Conservation (phyloP, 2,797 vertebrate genomes). For the Sylvia borin region DNA sequence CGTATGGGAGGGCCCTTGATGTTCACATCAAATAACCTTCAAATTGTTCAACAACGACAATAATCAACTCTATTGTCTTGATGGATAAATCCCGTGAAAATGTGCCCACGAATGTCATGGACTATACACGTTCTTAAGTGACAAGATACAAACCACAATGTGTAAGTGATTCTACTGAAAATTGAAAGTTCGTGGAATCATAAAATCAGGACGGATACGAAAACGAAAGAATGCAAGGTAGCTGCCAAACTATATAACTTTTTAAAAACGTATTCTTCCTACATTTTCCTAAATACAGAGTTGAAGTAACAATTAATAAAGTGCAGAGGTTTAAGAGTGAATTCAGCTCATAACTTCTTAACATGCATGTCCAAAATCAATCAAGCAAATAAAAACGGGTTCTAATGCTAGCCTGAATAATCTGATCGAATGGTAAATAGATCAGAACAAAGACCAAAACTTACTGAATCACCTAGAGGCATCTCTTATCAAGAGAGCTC, state of each 20-base stretch:
- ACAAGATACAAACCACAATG: background rate
- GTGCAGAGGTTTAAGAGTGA: background rate
- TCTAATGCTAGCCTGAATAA: background rate
- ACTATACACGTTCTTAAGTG: background rate
- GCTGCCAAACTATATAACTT: background rate
- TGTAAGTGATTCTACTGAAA: background rate
- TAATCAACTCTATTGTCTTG: background rate
- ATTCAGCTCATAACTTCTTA: background rate
- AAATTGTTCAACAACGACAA: background rate
- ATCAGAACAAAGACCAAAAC: background rate
- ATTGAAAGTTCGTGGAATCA: background rate
- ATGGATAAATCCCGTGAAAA: background rate
- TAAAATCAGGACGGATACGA: background rate
- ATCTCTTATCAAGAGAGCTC: rapidly evolving
- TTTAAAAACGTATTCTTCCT: rapidly evolving
- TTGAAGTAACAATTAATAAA: background rate
- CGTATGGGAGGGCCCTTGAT: background rate
- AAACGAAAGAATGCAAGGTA: background rate
- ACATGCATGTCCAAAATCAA: background rate
- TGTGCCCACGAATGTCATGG: rapidly evolving
- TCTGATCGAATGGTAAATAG: background rate
- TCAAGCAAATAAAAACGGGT: background rate
- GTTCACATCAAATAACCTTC: background rate
- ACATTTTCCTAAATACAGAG: background rate
- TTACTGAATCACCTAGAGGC: background rate